Conservation (phyloP, 1,140 invertebrate species). For the Tetraneura akinire region DNA sequence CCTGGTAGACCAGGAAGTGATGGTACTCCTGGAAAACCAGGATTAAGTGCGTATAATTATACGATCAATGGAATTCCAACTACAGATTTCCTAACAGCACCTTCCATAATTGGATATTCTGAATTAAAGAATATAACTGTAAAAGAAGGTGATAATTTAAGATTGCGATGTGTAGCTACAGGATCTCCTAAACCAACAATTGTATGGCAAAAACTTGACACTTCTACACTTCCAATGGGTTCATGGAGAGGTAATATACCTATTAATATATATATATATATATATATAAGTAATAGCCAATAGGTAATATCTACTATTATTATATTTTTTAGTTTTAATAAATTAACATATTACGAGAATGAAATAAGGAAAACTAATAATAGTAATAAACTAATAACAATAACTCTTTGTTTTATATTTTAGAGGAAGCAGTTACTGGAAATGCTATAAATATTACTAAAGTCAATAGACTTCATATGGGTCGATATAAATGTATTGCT, state of each 20-base stretch:
- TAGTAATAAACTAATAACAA: not conserved
- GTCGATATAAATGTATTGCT: conserved; percentile 81
- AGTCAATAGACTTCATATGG: conserved; percentile 83
- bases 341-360: too few relatives aligned
- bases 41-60: conserved; percentile 71
- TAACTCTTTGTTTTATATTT: not conserved
- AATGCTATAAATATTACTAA: conserved; percentile 76
- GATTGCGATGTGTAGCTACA: conserved; percentile 74
- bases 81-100: conserved; percentile 73
- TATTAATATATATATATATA: not conserved
- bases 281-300: too few relatives aligned
- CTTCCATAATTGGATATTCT: conserved; percentile 68
- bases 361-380: too few relatives aligned
- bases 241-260: conserved; percentile 65
- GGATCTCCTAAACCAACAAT: conserved; percentile 74
- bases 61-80: conserved; percentile 65
- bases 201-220: conserved; percentile 75
- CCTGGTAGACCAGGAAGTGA: conserved; percentile 70
- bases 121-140: conserved; percentile 61
- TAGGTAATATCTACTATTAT: too few relatives aligned
- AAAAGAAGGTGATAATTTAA: conserved; percentile 73
- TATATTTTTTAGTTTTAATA: too few relatives aligned
- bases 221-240: conserved; percentile 66
- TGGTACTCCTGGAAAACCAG: conserved; percentile 65
- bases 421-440: conserved; percentile 65